Percentiles rank a stretch among this genome's conserved stretches.
These are phyloP conservation scores for Drosophila gaucha DNA, from an alignment of 2,888 invertebrate genomes.

Conservation along the genomic window DNA sequence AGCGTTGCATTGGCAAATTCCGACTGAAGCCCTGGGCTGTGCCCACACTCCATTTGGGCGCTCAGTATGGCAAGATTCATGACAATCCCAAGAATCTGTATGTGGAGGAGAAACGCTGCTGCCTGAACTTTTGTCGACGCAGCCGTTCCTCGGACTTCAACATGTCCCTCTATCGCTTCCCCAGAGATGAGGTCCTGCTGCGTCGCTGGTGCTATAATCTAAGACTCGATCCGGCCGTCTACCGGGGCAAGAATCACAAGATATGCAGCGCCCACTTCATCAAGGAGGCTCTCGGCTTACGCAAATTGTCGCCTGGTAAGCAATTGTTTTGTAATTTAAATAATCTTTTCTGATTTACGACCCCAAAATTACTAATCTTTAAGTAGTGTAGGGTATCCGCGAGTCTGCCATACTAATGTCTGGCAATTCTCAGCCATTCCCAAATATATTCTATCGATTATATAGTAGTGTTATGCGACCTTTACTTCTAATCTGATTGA, in stretches of 20 bases:
- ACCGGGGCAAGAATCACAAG: conserved; percentile 82
- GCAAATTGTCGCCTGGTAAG: conserved; percentile 79
- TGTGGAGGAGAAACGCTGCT: conserved; percentile 82
- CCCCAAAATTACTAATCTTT: too few relatives aligned
- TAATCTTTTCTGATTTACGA: too few relatives aligned
- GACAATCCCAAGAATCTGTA: conserved; percentile 81
- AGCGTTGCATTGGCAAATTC: conserved; percentile 82
- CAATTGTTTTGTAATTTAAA: too few relatives aligned
- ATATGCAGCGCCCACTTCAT: conserved; percentile 82
- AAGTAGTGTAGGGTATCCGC: too few relatives aligned
- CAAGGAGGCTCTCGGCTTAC: conserved; percentile 79
- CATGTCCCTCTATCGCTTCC: conserved; percentile 81
- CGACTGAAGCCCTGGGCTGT: conserved; percentile 82
- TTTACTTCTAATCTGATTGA: too few relatives aligned
- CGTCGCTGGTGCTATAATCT: conserved; percentile 82
- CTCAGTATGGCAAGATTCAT: conserved; percentile 80
- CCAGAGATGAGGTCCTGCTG: conserved; percentile 76
- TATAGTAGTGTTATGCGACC: too few relatives aligned
- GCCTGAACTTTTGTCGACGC: conserved; percentile 78
- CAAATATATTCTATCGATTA: too few relatives aligned
- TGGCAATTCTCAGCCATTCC: too few relatives aligned
- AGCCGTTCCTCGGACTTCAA: conserved; percentile 82
- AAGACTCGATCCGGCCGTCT: conserved; percentile 77
- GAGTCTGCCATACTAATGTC: too few relatives aligned
- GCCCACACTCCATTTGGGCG: conserved; percentile 79